Base-by-base conservation (phyloP, 2,888 invertebrate genomes). In the Sacculina carcini region DNA sequence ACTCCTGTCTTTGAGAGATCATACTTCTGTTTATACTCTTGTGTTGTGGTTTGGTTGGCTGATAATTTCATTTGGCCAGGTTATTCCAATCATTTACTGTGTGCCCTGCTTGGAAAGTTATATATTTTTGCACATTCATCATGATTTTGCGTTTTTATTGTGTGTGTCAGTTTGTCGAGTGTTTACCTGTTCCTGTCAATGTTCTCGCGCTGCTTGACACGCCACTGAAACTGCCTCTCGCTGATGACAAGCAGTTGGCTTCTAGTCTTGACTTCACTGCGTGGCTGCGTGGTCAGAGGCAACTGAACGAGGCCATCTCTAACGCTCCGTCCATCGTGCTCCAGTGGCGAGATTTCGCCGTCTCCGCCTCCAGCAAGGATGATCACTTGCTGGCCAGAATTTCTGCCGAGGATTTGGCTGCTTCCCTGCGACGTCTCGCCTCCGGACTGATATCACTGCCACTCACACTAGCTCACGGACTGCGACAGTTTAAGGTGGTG, bases 131-230 rank as follows among this genome's bases (percentile, higher is more conserved):
- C n/a, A 12, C n/a, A 34, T 34, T n/a, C n/a, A n/a, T n/a, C n/a
- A n/a, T n/a, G n/a, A 34, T 34, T 12, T 34, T 12, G 10, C 10
- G n/a, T 10, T n/a, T 34, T 12, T n/a, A 34, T 34, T 12, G 12
- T n/a, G 34, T 34, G 5, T 39, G n/a, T 2, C 28, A 56, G 56
- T 47, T 56, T 36, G 42, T 56, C 6, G 56, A 56, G 42, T 56
- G 56, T 49, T 44, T 56, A 34, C 56, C 56, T 1, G 31, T 31
- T 10, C 56, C 56, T 2, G 32, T 56, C 38, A 34, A 31, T 1
- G 44, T 54, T 34, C 52, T 53, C 26, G n/a, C 26, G 9, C 28
- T 16, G 28, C 5, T 44, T 28, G 42, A 44, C 28, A 34, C 34
- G n/a, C n/a, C 34, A 34, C n/a, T n/a, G n/a, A n/a, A n/a, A n/a